These are phyloP conservation scores for Trachemys scripta DNA, from an alignment of 2,113 vertebrate species.

Conservation along the genomic window DNA sequence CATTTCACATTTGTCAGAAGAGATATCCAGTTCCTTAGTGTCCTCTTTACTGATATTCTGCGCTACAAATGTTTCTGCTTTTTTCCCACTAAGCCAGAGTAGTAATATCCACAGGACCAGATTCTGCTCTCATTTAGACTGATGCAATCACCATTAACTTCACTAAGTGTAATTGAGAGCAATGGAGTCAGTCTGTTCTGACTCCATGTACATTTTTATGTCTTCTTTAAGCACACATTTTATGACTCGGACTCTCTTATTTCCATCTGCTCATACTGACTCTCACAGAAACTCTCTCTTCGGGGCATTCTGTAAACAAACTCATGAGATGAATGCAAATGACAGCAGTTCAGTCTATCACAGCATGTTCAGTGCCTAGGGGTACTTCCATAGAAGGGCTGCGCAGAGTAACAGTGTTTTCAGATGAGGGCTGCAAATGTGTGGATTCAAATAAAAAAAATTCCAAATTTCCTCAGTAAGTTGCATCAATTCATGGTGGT, in stretches of 20 bases:
- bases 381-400: neutral
- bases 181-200: neutral
- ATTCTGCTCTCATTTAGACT: neutral
- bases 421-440: neutral
- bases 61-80: neutral
- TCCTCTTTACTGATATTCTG: neutral
- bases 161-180: neutral
- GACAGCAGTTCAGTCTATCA: neutral
- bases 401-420: neutral
- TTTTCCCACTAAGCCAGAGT: conserved; percentile 22
- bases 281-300: conserved; percentile 44
- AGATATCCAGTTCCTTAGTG: neutral
- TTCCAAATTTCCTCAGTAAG: neutral
- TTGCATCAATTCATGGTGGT: neutral
- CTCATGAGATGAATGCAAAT: conserved; percentile 57
- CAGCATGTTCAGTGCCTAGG: neutral
- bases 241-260: conserved; percentile 50
- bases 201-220: conserved; percentile 17
- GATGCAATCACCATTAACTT: neutral
- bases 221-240: conserved; percentile 62
- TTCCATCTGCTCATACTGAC: conserved; percentile 62
- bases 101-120: neutral
- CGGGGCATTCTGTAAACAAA: conserved; percentile 50
- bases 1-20: neutral
- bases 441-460: neutral